These are phyloP conservation scores for Shargacucullia verbasci DNA, from an alignment of 2,888 invertebrate genomes.

Conservation along the genomic window DNA sequence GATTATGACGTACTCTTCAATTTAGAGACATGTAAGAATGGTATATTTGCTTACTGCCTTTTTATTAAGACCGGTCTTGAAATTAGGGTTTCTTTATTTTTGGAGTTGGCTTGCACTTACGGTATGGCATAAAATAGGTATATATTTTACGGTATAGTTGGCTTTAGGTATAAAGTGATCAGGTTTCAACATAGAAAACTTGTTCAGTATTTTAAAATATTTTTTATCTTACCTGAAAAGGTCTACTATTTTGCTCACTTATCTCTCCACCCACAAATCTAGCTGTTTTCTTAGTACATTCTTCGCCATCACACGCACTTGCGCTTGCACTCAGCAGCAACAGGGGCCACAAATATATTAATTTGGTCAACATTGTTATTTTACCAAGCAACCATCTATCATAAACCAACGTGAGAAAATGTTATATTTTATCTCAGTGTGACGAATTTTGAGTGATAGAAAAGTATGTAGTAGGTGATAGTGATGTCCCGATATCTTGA, in stretches of 20 bases:
- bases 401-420: constrained; percentile 62
- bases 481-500: constrained; percentile 36
- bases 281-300: constrained; percentile 53
- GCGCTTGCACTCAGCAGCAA: constrained; percentile 62
- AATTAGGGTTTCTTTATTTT: no score
- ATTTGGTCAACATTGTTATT: constrained; percentile 63
- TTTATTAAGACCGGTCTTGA: no score
- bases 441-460: constrained; percentile 36
- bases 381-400: not conserved
- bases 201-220: no score
- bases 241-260: constrained; percentile 72
- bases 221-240: constrained; percentile 82
- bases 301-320: constrained; percentile 60
- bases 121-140: no score
- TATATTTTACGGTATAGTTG: no score
- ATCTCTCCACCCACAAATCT: constrained; percentile 73
- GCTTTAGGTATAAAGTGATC: no score
- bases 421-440: constrained; percentile 51
- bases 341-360: constrained; percentile 63
- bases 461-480: constrained; percentile 40
- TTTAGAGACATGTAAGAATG: no score
- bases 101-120: no score
- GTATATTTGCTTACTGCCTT: no score
- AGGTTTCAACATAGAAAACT: no score
- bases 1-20: no score